Percentiles rank a stretch among this genome's conserved stretches.
These are phyloP conservation scores for Mycteria americana DNA, from an alignment of 2,797 vertebrate genomes.

Conservation along the genomic window DNA sequence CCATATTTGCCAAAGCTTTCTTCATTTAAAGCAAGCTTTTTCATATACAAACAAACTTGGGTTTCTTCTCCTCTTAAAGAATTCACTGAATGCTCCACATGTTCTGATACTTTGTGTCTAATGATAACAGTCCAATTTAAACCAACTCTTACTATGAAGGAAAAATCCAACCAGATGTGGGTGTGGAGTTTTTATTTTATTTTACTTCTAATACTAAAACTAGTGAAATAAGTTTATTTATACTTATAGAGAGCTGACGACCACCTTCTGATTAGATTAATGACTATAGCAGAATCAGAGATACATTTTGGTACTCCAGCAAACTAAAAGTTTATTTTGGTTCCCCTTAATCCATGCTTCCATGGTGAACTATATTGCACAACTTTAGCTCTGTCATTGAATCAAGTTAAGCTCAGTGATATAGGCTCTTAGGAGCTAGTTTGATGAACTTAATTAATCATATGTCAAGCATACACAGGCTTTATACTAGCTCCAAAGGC, in stretches of 20 bases:
- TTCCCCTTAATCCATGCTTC: background rate
- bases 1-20: background rate
- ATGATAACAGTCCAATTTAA: background rate
- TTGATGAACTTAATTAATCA: background rate
- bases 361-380: background rate
- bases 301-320: background rate
- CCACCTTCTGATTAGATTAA: background rate
- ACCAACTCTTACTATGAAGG: background rate
- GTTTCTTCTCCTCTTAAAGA: background rate
- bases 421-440: background rate
- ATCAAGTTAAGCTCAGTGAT: background rate
- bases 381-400: background rate
- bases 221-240: background rate
- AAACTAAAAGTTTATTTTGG: background rate
- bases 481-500: background rate
- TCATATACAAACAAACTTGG: background rate
- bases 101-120: background rate
- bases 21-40: background rate
- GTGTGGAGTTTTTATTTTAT: background rate
- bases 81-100: background rate
- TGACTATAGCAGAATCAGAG: background rate
- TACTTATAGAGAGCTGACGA: background rate
- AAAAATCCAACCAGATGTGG: background rate
- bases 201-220: background rate
- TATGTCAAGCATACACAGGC: background rate